Base-by-base conservation (phyloP, 2,888 invertebrate species). In the Pimpla rufipes region DNA sequence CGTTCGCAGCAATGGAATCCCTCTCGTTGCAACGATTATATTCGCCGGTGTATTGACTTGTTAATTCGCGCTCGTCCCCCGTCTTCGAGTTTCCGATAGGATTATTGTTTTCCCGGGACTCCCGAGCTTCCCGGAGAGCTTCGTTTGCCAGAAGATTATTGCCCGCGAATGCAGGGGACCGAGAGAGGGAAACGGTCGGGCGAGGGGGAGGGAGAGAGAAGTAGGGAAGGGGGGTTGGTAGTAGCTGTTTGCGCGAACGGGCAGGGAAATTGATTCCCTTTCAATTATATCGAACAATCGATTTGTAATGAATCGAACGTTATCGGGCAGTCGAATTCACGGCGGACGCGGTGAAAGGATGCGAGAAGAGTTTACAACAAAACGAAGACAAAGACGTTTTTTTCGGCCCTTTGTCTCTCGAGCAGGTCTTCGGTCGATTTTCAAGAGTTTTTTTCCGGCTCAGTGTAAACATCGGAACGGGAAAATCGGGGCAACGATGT, bases 21-120 rank as follows among this genome's bases (percentile, higher is more conserved):
- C 76, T 81, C 78, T 83, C 70, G 81, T 83, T 86, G 85, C 87
- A 86, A 87, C 88, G 87, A 90, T 89, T 89, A 88, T 88, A 87
- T 85, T 85, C 83, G 74, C 77, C 81, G 86, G 86, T 88, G 88
- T 88, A 89, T 90, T 89, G 89, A 89, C 88, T 90, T 87, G 87
- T 89, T 89, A 90, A 90, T 90, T 89, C 88, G 79, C 73, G 55
- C 79, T 52, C 52, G 66, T 78, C 62, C 77, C 77, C 71, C 52
- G 74, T 79, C 74, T 50, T 71, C 76, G 59, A 79, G 76, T 82
- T 85, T 78, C 83, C 83, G 79, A 83, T 77, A 40, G 79, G 79
- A 83, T 83, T 83, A 83, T 83, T 83, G 83, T 83, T 79, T 78
- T 70, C 81, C 66, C 75, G 45, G 47, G 8, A 40, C 64, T 66